phyloP scores from a whole-genome alignment of 2,888 invertebrate genomes.

The Teleiodes luculella region DNA sequence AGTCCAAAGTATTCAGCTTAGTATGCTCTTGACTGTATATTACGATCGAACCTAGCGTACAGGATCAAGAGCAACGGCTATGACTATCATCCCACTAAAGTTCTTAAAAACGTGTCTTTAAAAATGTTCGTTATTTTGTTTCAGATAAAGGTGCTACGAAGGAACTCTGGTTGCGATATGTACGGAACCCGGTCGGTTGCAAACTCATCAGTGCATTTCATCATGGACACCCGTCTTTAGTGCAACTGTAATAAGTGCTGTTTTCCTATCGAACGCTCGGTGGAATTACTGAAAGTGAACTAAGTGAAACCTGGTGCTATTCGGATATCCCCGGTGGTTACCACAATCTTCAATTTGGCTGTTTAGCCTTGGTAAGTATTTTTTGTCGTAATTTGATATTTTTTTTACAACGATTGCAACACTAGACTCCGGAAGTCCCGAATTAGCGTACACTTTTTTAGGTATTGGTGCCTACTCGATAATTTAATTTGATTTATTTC shows the following conservation, averaged over 20 bases:
- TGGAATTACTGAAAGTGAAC: conserved; percentile 35
- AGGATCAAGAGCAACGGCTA: no score
- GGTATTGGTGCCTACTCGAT: no score
- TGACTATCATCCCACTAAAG: no score
- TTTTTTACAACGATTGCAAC: no score
- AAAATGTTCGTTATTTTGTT: conserved; percentile 36
- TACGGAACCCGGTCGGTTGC: conserved; percentile 14
- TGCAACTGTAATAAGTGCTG: conserved; percentile 19
- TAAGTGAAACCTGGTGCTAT: conserved; percentile 37
- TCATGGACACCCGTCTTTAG: conserved; percentile 22
- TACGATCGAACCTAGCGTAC: no score
- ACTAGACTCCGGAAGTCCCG: no score
- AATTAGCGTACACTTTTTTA: no score
- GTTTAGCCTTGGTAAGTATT: conserved; percentile 57
- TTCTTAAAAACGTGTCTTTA: no score
- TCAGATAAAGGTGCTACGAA: conserved; percentile 37
- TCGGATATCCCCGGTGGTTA: conserved; percentile 30
- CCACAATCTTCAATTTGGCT: conserved; percentile 40
- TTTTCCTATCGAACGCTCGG: conserved; percentile 19
- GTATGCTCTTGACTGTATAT: no score
- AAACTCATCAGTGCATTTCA: conserved; percentile 12
- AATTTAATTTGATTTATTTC: no score
- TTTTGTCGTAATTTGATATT: conserved; percentile 1
- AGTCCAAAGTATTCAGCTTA: no score
- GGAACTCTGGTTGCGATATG: not conserved